phyloP scores from a whole-genome alignment of 1,140 invertebrate genomes.

The Drosophila simulans region DNA sequence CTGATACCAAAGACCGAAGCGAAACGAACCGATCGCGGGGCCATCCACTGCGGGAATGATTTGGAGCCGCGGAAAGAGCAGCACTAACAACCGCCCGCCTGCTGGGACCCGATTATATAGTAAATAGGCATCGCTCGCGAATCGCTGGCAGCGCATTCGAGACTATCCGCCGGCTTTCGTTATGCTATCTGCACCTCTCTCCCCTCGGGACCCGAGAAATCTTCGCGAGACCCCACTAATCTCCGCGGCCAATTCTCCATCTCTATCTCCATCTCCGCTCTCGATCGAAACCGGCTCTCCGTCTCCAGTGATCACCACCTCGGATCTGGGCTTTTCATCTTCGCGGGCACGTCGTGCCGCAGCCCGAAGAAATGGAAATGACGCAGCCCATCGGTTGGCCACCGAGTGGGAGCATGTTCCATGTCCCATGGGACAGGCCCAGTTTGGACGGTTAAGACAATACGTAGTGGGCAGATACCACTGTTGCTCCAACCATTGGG shows the following conservation, averaged over 20 bases:
- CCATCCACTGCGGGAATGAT: constrained; percentile 65
- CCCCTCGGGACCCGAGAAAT: neutral
- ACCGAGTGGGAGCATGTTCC: constrained; percentile 25
- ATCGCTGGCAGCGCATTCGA: constrained; percentile 60
- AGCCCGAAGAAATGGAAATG: constrained; percentile 51
- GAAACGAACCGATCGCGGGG: constrained; percentile 48
- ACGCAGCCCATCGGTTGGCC: constrained; percentile 25
- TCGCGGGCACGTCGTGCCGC: constrained; percentile 28
- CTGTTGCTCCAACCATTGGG: neutral
- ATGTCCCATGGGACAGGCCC: constrained; percentile 16
- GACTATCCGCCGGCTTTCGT: constrained; percentile 75
- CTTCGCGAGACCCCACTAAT: constrained; percentile 3
- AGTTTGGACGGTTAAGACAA: constrained; percentile 8
- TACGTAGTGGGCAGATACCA: constrained; percentile 12
- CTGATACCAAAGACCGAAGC: neutral
- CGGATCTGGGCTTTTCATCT: constrained; percentile 48
- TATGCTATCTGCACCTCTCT: constrained; percentile 31
- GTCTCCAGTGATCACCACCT: neutral
- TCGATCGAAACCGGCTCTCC: constrained; percentile 42
- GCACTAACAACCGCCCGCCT: constrained; percentile 59
- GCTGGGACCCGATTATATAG: constrained; percentile 68
- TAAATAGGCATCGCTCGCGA: constrained; percentile 60
- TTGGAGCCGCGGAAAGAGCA: constrained; percentile 45
- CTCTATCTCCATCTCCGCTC: constrained; percentile 11
- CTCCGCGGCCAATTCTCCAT: constrained; percentile 1